phyloP scores from a whole-genome alignment of 2,113 vertebrate species.

The Sander vitreus region DNA sequence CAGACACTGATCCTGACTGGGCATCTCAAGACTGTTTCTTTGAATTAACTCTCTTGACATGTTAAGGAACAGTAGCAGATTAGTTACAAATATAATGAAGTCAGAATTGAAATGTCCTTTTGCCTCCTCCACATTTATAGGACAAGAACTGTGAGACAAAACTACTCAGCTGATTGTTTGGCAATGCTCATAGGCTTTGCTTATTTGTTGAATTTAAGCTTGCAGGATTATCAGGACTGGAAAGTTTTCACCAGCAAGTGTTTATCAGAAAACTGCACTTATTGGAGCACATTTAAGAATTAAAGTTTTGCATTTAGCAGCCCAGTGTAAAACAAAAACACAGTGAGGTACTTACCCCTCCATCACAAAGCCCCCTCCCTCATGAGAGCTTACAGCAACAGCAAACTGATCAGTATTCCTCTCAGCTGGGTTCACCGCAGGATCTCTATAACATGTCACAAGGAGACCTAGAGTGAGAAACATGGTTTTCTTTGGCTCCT shows the following conservation, averaged over 20 bases:
- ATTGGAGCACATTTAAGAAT: constrained; percentile 26
- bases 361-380: constrained; percentile 62
- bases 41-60: constrained; percentile 62
- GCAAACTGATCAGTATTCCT: constrained; percentile 75
- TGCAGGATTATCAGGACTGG: constrained; percentile 45
- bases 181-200: constrained; percentile 39
- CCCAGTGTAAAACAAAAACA: constrained; percentile 26
- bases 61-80: constrained; percentile 2
- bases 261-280: constrained; percentile 30
- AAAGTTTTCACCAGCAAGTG: constrained; percentile 42
- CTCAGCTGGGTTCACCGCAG: constrained; percentile 49
- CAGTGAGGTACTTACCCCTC: constrained; percentile 67
- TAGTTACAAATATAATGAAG: background rate
- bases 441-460: constrained; percentile 49
- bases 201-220: constrained; percentile 48
- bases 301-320: constrained; percentile 16
- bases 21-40: constrained; percentile 48
- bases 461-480: constrained; percentile 52
- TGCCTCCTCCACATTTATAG: constrained; percentile 11
- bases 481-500: constrained; percentile 35
- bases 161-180: constrained; percentile 60
- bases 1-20: constrained; percentile 41
- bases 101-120: background rate
- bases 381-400: constrained; percentile 54
- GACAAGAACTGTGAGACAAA: constrained; percentile 32